A percentile compares a stretch with the other conserved stretches of the same genome.
phyloP scores from a whole-genome alignment of 2,797 vertebrate species.

The Phoebastria nigripes region DNA sequence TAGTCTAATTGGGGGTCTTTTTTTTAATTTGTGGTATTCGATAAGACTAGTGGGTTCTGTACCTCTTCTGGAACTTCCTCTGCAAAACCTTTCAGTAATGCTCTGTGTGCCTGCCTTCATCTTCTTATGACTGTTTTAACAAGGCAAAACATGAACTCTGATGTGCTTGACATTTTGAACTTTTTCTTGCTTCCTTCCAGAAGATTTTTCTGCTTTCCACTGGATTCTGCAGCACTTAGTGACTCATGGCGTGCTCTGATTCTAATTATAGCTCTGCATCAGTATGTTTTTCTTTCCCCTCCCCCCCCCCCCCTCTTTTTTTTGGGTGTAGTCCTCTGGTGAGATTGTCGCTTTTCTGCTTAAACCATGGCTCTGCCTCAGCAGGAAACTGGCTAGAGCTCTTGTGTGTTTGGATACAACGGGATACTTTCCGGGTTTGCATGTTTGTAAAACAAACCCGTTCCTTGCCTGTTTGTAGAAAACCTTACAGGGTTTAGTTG shows the following conservation, averaged over 20 bases:
- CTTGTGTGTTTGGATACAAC: not conserved
- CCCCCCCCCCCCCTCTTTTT: no score
- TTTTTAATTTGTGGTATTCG: rapidly evolving
- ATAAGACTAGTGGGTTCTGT: not conserved
- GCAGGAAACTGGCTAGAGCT: not conserved
- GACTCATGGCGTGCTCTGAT: not conserved
- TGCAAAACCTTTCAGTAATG: not conserved
- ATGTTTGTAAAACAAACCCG: not conserved
- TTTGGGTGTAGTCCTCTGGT: not conserved
- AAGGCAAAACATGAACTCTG: not conserved
- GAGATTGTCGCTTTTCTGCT: not conserved
- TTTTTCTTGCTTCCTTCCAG: not conserved
- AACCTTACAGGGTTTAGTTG: not conserved
- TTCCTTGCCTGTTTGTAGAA: not conserved
- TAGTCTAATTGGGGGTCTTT: no score
- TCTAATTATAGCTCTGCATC: not conserved
- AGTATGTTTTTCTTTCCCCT: not conserved
- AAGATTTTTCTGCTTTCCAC: not conserved
- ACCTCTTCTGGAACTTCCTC: not conserved
- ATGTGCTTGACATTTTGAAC: not conserved
- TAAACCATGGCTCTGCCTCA: not conserved
- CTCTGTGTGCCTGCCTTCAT: not conserved
- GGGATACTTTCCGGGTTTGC: not conserved
- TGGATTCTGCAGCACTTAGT: not conserved
- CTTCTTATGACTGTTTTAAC: not conserved